Evolutionary conservation across 2,797 vertebrate genomes (phyloP), one percentile per base, ranked within the genome.

Genomic region (Parotocinclus haroldoi): DNA sequence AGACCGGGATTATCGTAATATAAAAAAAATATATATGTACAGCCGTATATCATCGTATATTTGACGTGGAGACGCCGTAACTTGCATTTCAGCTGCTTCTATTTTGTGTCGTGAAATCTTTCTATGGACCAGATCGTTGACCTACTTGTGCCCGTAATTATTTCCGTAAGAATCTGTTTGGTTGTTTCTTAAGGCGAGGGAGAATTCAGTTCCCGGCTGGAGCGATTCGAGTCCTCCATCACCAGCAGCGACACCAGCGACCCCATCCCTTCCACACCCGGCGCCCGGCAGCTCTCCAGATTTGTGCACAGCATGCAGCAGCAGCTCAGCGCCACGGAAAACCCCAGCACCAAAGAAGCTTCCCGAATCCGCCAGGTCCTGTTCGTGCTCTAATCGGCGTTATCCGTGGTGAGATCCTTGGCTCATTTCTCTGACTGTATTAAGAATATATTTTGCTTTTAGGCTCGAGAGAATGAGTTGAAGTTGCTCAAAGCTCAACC

Each of bases 381-480:
- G 0, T 7, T 51, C 10, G 10, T 52, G 12, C 12, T n/a, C 7
- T 40, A 42, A 42, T 9, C 3, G 40, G 10, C 5, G 27, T 27
- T 27, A 27, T 27, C 27, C 2, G 27, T 27, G 5, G 5, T 27
- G 2, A 27, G 5, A 27, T 27, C 2, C 27, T 2, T 27, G 27
- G 27, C 27, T 27, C 2, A 27, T 2, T 5, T 27, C 9, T 42
- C 40, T 42, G 1, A 11, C 40, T 3, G 13, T 12, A 5, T 13
- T 9, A 9, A 42, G 10, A 0, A 18, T 16, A 16, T 8, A 13
- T 71, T 38, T 14, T 8, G 14, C 52, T 17, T 58, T 71, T 68
- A 91, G 89, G 82, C 86, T 63, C 83, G 89, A n/a, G 80, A 88
- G 46, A 66, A 81, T 40, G 88, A 91, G 77, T 18, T 91, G 57